These are phyloP conservation scores for Macheiramphus alcinus DNA, from an alignment of 2,113 vertebrate species.

Conservation along the genomic window DNA sequence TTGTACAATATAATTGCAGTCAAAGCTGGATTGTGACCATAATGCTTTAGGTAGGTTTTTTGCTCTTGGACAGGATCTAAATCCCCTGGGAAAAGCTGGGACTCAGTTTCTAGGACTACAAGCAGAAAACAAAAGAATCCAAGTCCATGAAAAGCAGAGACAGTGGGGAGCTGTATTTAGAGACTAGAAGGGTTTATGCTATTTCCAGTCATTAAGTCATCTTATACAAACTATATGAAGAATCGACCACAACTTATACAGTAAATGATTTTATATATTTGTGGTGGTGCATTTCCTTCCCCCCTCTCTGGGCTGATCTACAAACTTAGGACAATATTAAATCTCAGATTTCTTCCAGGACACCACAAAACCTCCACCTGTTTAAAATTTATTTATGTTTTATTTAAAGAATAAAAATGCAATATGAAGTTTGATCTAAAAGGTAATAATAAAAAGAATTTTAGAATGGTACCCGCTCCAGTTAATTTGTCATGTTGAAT, in stretches of 20 bases:
- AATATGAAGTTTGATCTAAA: not conserved
- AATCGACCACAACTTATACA: not conserved
- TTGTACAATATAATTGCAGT: not conserved
- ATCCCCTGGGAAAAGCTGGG: not conserved
- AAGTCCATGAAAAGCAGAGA: not conserved
- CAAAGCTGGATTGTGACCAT: not conserved
- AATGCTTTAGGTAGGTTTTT: not conserved
- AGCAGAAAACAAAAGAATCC: not conserved
- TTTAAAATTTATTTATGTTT: not conserved
- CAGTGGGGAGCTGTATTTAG: not conserved
- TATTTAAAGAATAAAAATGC: not conserved
- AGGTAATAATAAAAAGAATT: not conserved
- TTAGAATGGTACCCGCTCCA: too few relatives aligned
- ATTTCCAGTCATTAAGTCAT: not conserved
- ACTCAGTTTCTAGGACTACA: not conserved
- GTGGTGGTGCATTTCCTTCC: too few relatives aligned
- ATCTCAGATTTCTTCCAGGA: not conserved
- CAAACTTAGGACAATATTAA: not conserved
- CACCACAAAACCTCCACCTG: not conserved
- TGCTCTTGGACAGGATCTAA: not conserved
- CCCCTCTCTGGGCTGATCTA: too few relatives aligned
- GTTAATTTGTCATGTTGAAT: not conserved
- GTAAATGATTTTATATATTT: not conserved
- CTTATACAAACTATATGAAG: not conserved
- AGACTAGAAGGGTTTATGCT: not conserved